Conservation (phyloP, 2,113 vertebrate genomes). For the Dendropsophus ebraccatus region DNA sequence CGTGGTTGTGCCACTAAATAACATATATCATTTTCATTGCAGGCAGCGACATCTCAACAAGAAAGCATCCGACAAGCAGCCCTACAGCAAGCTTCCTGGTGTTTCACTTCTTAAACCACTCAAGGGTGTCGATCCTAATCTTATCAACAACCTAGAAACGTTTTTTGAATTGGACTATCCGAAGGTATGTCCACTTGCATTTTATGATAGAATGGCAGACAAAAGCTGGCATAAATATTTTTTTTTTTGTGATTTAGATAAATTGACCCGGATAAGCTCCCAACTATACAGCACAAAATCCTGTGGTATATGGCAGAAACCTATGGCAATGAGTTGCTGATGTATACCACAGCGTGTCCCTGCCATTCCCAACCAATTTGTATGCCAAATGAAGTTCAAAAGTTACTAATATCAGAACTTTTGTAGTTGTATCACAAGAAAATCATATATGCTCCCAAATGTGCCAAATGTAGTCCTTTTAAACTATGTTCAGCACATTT, state of each 20-base stretch:
- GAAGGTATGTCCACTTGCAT: slow-evolving; percentile 73
- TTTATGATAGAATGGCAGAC: background rate
- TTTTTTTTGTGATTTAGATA: slow-evolving; percentile 12
- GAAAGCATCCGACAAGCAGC: slow-evolving; percentile 88
- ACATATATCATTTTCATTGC: background rate
- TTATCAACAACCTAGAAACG: slow-evolving; percentile 95
- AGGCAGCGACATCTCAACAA: slow-evolving; percentile 92
- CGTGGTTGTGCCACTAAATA: background rate
- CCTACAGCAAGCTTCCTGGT: slow-evolving; percentile 86
- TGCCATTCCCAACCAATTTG: no score
- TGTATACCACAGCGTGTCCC: no score
- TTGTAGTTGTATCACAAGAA: no score
- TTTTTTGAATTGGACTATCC: slow-evolving; percentile 98
- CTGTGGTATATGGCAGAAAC: no score
- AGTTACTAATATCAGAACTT: no score
- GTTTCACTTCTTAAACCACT: slow-evolving; percentile 94
- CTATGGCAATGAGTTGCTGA: no score
- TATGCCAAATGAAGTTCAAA: no score
- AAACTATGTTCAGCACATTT: no score
- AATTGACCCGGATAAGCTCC: no score
- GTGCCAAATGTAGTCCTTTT: no score
- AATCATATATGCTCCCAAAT: no score
- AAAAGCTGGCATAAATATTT: background rate
- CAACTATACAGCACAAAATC: no score
- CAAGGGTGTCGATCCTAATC: slow-evolving; percentile 93